These are phyloP conservation scores for Chrysochloris asiatica DNA, from an alignment of 2,113 vertebrate species.

Conservation along the genomic window DNA sequence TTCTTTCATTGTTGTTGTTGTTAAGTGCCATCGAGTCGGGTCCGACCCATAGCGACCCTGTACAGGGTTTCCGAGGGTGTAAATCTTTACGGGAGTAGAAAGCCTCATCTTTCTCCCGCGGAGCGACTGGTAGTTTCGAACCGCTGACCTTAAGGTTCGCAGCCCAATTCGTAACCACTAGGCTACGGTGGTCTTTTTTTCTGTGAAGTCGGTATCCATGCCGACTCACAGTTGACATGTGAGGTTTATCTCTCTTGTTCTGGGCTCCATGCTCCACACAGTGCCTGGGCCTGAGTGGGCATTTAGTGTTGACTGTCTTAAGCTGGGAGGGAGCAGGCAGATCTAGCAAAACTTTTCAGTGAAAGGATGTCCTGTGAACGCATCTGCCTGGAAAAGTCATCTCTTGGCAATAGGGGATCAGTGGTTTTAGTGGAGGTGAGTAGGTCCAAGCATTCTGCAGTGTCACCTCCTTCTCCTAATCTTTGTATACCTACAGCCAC, in stretches of 20 bases:
- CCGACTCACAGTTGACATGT: background rate
- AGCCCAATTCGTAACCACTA: too few relatives aligned
- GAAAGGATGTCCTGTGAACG: background rate
- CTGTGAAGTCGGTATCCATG: background rate
- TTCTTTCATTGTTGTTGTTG: too few relatives aligned
- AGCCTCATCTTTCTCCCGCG: too few relatives aligned
- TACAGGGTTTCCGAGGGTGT: too few relatives aligned
- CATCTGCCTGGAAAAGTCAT: background rate
- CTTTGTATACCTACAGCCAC: background rate
- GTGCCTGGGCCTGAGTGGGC: background rate
- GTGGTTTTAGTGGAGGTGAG: background rate
- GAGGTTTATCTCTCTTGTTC: background rate
- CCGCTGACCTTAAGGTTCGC: too few relatives aligned
- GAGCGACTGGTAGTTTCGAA: too few relatives aligned
- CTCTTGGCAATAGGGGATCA: background rate
- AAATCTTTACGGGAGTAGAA: too few relatives aligned
- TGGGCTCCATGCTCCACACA: background rate
- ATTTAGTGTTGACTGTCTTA: background rate
- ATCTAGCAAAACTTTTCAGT: background rate
- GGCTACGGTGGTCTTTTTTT: background rate
- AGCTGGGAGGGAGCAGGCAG: background rate
- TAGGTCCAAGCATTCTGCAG: background rate
- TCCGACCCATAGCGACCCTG: too few relatives aligned
- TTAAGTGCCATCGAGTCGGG: too few relatives aligned
- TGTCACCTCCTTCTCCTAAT: background rate